phyloP scores from a whole-genome alignment of 2,113 vertebrate species.

The Catharus fuscescens region DNA sequence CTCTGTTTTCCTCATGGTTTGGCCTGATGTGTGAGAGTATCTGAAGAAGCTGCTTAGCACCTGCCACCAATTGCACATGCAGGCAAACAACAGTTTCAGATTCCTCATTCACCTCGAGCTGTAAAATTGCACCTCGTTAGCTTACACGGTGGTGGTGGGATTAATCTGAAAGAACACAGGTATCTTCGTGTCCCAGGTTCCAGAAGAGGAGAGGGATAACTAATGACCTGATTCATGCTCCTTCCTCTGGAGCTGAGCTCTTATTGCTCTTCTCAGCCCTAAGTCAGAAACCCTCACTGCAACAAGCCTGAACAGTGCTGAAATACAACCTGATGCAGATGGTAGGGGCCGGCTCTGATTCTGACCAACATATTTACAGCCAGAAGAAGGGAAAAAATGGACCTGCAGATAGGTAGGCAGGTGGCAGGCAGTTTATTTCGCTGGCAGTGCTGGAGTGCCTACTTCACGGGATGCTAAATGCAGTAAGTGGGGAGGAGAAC shows the following conservation, averaged over 20 bases:
- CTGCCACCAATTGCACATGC: background rate
- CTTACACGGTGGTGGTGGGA: background rate
- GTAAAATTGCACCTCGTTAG: background rate
- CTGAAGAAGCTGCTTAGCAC: background rate
- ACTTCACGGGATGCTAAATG: constrained; percentile 56
- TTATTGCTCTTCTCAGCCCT: background rate
- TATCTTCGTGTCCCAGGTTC: background rate
- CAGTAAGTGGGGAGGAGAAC: constrained; percentile 32
- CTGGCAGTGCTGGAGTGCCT: constrained; percentile 43
- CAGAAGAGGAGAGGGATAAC: background rate
- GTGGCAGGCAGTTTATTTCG: constrained; percentile 57
- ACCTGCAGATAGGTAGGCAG: constrained; percentile 53
- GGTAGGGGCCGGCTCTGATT: constrained; percentile 9
- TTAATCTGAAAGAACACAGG: background rate
- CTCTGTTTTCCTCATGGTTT: background rate
- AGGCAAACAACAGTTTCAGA: background rate
- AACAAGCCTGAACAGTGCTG: background rate
- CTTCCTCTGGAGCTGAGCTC: background rate
- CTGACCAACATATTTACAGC: constrained; percentile 19
- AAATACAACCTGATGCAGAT: constrained; percentile 46
- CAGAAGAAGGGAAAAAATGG: constrained; percentile 1
- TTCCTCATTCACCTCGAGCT: background rate
- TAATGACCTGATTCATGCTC: background rate
- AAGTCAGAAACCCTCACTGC: background rate
- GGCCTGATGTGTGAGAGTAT: background rate